Base-by-base conservation (phyloP, 2,888 invertebrate species). In the Luperina testacea region DNA sequence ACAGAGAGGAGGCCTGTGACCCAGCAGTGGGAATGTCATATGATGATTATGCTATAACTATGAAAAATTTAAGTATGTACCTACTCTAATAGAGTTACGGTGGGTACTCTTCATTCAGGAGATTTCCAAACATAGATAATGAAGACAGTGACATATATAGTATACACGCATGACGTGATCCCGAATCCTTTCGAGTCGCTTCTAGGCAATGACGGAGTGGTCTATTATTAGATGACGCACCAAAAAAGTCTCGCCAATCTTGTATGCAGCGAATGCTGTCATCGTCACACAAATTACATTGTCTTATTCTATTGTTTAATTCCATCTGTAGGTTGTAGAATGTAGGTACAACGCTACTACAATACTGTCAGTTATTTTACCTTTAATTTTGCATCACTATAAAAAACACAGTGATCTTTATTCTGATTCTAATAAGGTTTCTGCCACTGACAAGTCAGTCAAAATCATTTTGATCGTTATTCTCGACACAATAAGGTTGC, bases 151-250 rank as follows among this genome's bases (percentile, higher is more conserved):
- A 64, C 32, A 77, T 20, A 57, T n/a, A n/a, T n/a, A n/a, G n/a
- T n/a, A n/a, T 9, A 38, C 15, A 51, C 17, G n/a, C 51, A 42
- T 78, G 73, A 78, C 74, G 81, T 78, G 53, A 57, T 57, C 48
- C 57, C 9, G 57, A 73, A 64, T 48, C n/a, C 38, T 81, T 57
- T 64, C 32, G 17, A 65, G 57, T 59, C 38, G 38, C 24, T 15
- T 42, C 8, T 17, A 59, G 7, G 64, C 32, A 74, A 65, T 81
- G 79, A 74, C 65, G 20, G 48, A 24, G 8, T 42, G 32, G 8
- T 42, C 42, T 75, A 79, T n/a, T 67, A 20, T 20, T 59, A 67
- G 81, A 75, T 20, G 6, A 20, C n/a, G 51, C 20, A 15, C 53
- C 42, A 48, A 81, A 81, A 57, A 65, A 42, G 32, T 38, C 7